A percentile compares a stretch with the other conserved stretches of the same genome.
These are phyloP conservation scores for Morone saxatilis DNA, from an alignment of 2,113 vertebrate genomes.

Conservation along the genomic window DNA sequence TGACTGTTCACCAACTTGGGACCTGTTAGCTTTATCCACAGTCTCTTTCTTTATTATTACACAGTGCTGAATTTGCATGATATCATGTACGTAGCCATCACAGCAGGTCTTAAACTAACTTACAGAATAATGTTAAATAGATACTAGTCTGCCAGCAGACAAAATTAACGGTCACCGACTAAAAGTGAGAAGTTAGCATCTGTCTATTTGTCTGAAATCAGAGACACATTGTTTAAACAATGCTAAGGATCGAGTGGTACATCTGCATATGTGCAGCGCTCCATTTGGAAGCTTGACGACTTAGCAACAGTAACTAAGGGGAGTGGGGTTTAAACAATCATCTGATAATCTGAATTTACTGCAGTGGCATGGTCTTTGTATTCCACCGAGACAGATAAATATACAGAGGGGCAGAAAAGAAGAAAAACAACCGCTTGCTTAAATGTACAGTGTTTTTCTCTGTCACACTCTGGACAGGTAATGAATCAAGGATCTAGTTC, in stretches of 20 bases:
- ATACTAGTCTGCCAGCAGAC: too few species aligned
- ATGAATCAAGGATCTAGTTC: slow-evolving; percentile 44
- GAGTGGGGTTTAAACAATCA: not conserved
- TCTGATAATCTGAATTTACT: not conserved
- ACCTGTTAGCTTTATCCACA: not conserved
- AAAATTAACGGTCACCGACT: too few species aligned
- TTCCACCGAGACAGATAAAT: not conserved
- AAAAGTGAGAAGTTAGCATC: too few species aligned
- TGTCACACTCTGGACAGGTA: slow-evolving; percentile 23
- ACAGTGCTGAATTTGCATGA: not conserved
- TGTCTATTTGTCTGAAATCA: too few species aligned
- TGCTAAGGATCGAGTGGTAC: too few species aligned
- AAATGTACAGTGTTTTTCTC: slow-evolving; percentile 2
- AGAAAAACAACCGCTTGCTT: not conserved
- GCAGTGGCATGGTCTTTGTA: not conserved
- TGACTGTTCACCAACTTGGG: not conserved
- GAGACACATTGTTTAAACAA: too few species aligned
- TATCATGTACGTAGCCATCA: not conserved
- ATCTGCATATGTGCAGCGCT: not conserved
- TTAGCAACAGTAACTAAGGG: not conserved
- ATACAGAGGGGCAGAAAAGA: not conserved
- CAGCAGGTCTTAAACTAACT: too few species aligned
- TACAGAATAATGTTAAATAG: not conserved
- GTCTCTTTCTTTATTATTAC: not conserved
- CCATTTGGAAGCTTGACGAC: too few species aligned